Conservation (phyloP, 2,888 invertebrate species). For the Caenorhabditis virilis region DNA sequence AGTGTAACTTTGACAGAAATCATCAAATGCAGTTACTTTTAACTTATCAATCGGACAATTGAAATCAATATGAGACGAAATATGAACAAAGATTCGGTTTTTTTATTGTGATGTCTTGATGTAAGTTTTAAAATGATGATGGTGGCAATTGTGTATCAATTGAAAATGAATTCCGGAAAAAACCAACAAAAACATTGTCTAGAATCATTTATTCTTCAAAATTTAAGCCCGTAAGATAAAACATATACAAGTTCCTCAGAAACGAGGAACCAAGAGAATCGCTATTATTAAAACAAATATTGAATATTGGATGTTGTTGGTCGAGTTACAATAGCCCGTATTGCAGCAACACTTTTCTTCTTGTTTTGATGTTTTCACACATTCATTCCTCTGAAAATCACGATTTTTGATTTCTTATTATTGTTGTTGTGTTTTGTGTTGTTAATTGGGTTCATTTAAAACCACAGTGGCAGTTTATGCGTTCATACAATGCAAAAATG, state of each 20-base stretch:
- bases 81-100: too few species aligned
- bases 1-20: too few species aligned
- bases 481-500: too few species aligned
- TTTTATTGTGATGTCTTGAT: neutral
- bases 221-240: neutral
- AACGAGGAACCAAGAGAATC: neutral
- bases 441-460: too few species aligned
- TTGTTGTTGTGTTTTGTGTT: too few species aligned
- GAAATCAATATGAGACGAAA: too few species aligned
- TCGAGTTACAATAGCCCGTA: constrained; percentile 28
- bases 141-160: neutral
- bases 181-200: neutral
- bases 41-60: too few species aligned
- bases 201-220: neutral
- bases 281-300: neutral
- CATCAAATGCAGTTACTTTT: too few species aligned
- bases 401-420: neutral
- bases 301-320: neutral
- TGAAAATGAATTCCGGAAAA: neutral
- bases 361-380: constrained; percentile 31
- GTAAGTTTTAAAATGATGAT: neutral
- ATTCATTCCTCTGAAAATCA: constrained; percentile 30
- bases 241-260: neutral
- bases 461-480: too few species aligned
- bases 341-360: constrained; percentile 35